Percentiles rank a stretch among this genome's conserved stretches.
These are phyloP conservation scores for Ophraella communa DNA, from an alignment of 2,888 invertebrate species.

Conservation along the genomic window DNA sequence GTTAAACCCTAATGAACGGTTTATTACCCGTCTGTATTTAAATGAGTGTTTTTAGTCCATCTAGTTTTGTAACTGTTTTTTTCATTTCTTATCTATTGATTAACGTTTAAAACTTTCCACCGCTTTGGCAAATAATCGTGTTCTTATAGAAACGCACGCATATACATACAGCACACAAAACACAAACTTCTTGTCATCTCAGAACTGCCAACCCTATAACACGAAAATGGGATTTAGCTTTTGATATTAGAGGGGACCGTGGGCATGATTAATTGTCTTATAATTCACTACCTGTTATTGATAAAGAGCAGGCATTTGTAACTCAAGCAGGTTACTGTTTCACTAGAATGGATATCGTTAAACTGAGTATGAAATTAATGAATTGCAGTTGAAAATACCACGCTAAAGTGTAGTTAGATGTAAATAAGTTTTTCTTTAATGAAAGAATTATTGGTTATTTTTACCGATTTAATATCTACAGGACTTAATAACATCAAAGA, in stretches of 20 bases:
- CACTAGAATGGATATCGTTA: constrained; percentile 2
- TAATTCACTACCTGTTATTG: constrained; percentile 35
- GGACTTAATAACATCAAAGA: too few relatives aligned
- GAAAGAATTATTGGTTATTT: neutral
- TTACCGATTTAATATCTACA: too few relatives aligned
- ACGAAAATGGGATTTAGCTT: constrained; percentile 21
- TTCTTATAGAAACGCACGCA: constrained; percentile 16
- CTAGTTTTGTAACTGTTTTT: neutral
- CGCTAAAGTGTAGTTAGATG: neutral
- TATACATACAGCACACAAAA: neutral
- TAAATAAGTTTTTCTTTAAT: neutral
- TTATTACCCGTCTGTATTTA: too few relatives aligned
- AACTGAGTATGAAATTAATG: constrained; percentile 19
- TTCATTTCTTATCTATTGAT: constrained; percentile 10
- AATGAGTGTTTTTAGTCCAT: neutral
- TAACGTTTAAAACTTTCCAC: constrained; percentile 9
- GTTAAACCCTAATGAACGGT: too few relatives aligned
- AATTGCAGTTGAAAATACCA: constrained; percentile 9
- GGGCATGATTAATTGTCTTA: constrained; percentile 31
- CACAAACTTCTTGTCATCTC: constrained; percentile 23
- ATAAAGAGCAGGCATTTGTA: constrained; percentile 32
- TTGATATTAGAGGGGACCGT: constrained; percentile 21
- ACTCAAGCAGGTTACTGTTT: constrained; percentile 8
- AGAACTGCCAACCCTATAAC: constrained; percentile 10
- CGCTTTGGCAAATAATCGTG: constrained; percentile 13